phyloP scores from a whole-genome alignment of 1,140 invertebrate species.

The Idris sp. region DNA sequence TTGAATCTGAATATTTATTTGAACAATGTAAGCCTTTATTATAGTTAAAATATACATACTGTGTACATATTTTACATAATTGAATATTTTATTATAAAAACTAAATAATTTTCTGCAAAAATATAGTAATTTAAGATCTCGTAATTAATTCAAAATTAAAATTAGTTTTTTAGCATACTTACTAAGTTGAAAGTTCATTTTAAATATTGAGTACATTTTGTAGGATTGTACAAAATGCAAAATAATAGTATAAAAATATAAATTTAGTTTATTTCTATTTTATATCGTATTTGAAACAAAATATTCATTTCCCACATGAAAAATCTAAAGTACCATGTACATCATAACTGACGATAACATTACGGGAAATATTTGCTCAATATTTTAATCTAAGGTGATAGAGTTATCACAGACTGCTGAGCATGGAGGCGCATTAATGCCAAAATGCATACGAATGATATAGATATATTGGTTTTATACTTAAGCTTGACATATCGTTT shows the following conservation, averaged over 20 bases:
- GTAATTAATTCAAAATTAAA: too few relatives aligned
- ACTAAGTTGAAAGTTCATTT: too few relatives aligned
- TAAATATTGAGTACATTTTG: too few relatives aligned
- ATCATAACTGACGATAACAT: constrained; percentile 4
- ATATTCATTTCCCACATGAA: neutral
- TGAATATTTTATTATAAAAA: too few relatives aligned
- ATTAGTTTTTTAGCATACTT: too few relatives aligned
- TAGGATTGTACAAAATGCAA: too few relatives aligned
- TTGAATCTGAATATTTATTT: constrained; percentile 1
- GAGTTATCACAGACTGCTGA: constrained; percentile 6
- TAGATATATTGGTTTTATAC: constrained; percentile 2
- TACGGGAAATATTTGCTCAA: constrained; percentile 7
- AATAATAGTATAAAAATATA: too few relatives aligned
- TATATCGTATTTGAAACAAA: neutral
- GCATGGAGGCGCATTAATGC: constrained; percentile 9
- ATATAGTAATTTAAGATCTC: too few relatives aligned
- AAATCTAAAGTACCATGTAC: neutral
- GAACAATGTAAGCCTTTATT: neutral
- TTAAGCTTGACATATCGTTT: neutral
- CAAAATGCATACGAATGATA: constrained; percentile 4
- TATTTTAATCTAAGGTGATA: constrained; percentile 4
- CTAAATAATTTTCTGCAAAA: too few relatives aligned
- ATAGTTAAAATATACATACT: too few relatives aligned
- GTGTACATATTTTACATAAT: too few relatives aligned
- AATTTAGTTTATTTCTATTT: neutral